These are phyloP conservation scores for Idaea straminata DNA, from an alignment of 2,888 invertebrate genomes.

Conservation along the genomic window DNA sequence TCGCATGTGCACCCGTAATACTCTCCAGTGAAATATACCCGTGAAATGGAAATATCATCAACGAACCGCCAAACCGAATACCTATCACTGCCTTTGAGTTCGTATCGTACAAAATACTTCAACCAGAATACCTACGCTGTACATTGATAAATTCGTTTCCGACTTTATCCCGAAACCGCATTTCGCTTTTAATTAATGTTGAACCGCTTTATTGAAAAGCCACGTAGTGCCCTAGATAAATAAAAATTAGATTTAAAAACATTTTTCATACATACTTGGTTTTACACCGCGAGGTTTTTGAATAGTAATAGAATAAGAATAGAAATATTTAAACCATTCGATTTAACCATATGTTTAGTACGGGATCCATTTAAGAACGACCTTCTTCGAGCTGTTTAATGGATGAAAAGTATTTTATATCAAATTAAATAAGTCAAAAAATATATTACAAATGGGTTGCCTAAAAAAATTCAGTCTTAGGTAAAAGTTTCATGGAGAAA, in stretches of 20 bases:
- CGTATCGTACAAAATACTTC: conserved; percentile 2
- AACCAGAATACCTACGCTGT: background rate
- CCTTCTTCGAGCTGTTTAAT: too few relatives aligned
- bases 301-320: too few relatives aligned
- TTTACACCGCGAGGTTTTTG: too few relatives aligned
- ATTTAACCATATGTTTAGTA: too few relatives aligned
- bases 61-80: conserved; percentile 22
- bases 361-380: too few relatives aligned
- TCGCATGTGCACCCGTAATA: background rate
- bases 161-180: background rate
- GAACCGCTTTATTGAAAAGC: conserved; percentile 14
- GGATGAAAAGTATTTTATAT: too few relatives aligned
- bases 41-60: conserved; percentile 26
- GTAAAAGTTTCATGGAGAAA: too few relatives aligned
- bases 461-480: too few relatives aligned
- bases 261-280: background rate
- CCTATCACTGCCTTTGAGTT: conserved; percentile 19
- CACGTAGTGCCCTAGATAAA: background rate
- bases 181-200: background rate
- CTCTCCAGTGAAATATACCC: conserved; percentile 6
- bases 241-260: conserved; percentile 11
- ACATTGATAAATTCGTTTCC: background rate
- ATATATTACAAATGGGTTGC: too few relatives aligned
- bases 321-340: too few relatives aligned
- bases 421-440: too few relatives aligned